Base-by-base conservation (phyloP, 2,113 vertebrate species). In the Romanogobio albipinnatus region DNA sequence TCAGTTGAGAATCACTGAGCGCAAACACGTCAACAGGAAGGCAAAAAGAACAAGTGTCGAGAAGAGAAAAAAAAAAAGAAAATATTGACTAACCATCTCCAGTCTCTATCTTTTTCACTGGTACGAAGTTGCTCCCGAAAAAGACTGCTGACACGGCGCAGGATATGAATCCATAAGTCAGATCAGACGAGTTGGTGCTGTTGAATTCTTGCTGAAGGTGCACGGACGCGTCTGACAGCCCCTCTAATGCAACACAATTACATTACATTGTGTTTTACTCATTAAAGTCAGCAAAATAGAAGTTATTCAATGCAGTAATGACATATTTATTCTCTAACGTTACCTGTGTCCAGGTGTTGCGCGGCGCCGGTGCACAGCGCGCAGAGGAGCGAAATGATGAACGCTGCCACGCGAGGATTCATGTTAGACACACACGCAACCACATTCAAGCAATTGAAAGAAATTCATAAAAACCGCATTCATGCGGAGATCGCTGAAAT, bases 71-170 rank as follows among this genome's bases (percentile, higher is more conserved):
- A n/a, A 74, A 85, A 9, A 2, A 39, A 45, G 7, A 47, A 59
- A 73, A 19, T 17, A 11, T 17, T 1, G 19, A 56, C 87, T 86
- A 36, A 97, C 96, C 96, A 89, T 97, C 96, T 1, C 96, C 96
- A 84, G 96, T 96, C 56, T 96, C 92, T 84, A 94, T 95, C 86
- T 96, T 96, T 91, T 97, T 97, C 73, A 96, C 94, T 10, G 96
- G 96, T 15, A 96, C 96, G 89, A 96, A 97, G 83, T 97, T 97
- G 88, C 95, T 96, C 17, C 96, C 96, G 85, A 92, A 97, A 0
- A 97, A 91, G 70, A 97, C 9, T 1, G 95, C 92, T 4, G 96
- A 93, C 80, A 94, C 45, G 3, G 90, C 17, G 5, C 94, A 96
- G 7, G 94, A 93, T 1, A 92, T 19, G 77, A 96, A 96, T n/a